Percentiles rank a stretch among this genome's conserved stretches.
phyloP scores from a whole-genome alignment of 1,140 invertebrate species.

The Drosophila pectinifera region DNA sequence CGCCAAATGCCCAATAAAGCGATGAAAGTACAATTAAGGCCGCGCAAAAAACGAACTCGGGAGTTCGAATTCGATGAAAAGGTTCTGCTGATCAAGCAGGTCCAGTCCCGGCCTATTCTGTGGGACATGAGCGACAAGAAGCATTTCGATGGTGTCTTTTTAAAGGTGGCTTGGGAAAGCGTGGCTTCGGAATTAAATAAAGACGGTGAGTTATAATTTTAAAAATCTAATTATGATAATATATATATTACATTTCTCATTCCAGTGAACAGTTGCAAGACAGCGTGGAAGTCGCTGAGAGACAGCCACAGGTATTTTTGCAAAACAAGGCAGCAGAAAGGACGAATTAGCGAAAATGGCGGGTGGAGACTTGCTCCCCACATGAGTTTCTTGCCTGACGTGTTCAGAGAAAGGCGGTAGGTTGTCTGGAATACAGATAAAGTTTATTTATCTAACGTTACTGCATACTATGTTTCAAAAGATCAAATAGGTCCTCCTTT shows the following conservation, averaged over 20 bases:
- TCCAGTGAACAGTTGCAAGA: neutral
- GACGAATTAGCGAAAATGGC: neutral
- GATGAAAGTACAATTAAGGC: neutral
- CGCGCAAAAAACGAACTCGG: neutral
- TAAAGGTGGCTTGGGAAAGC: constrained; percentile 1
- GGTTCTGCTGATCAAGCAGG: neutral
- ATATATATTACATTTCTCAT: too few relatives aligned
- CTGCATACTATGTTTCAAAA: neutral
- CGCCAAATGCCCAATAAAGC: neutral
- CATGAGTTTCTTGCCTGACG: neutral
- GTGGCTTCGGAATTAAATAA: neutral
- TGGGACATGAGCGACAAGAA: neutral
- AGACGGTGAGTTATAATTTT: neutral
- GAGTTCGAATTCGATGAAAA: neutral
- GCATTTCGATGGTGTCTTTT: neutral
- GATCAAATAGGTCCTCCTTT: neutral
- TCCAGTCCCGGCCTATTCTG: neutral
- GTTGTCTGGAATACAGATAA: too few relatives aligned
- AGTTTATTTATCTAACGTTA: neutral
- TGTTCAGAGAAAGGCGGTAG: neutral
- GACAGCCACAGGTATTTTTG: constrained; percentile 1
- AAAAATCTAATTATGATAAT: neutral
- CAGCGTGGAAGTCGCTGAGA: neutral
- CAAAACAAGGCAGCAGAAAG: neutral
- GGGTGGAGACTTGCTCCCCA: neutral